Evolutionary conservation across 1,140 invertebrate genomes (phyloP).

Genomic region (Caenorhabditis tropicalis): DNA sequence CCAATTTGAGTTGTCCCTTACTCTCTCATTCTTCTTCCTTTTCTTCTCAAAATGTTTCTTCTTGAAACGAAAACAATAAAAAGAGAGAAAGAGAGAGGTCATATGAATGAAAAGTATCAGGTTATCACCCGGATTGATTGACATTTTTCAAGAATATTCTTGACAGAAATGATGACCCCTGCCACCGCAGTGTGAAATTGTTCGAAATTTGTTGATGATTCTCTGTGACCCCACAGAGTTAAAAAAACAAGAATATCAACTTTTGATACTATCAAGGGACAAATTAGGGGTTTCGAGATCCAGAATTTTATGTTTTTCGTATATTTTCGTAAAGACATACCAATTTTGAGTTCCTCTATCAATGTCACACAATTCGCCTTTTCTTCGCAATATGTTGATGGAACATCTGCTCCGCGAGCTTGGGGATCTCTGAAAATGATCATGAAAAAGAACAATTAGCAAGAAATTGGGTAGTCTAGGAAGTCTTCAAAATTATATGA

Average conservation of each 20-base stretch:
- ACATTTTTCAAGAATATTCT: constrained; percentile 24
- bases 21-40: neutral
- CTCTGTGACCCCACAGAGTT: too few relatives aligned
- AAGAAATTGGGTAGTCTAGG: too few relatives aligned
- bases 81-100: constrained; percentile 16
- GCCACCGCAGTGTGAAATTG: constrained; percentile 38
- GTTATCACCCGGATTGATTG: neutral
- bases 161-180: neutral
- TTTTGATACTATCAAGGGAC: too few relatives aligned
- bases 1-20: constrained; percentile 9
- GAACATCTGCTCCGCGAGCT: constrained; percentile 59
- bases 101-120: constrained; percentile 27
- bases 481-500: too few relatives aligned
- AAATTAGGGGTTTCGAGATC: too few relatives aligned
- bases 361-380: constrained; percentile 61
- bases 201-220: neutral
- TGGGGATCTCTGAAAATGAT: constrained; percentile 56
- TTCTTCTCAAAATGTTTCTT: neutral
- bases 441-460: too few relatives aligned
- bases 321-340: constrained; percentile 57
- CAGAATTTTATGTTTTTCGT: too few relatives aligned
- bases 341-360: constrained; percentile 63
- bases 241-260: too few relatives aligned
- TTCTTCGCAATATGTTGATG: constrained; percentile 60
- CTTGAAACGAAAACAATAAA: neutral